Percentiles rank a stretch among this genome's conserved stretches.
Conservation (phyloP, 2,797 vertebrate species). For the Tragelaphus oryx region DNA sequence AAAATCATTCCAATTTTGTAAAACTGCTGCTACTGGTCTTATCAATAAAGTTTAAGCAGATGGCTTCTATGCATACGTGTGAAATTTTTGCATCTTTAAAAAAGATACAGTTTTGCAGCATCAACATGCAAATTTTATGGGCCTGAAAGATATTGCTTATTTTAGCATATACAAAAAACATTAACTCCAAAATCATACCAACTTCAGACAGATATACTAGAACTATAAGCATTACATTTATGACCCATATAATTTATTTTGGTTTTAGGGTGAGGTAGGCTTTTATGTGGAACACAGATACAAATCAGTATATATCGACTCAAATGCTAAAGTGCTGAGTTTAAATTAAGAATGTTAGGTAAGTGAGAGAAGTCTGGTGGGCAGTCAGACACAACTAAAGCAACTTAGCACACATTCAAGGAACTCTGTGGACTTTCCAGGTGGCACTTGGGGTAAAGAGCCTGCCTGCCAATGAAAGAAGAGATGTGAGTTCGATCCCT, state of each 20-base stretch:
- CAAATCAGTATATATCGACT: not conserved
- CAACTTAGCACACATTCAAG: not conserved
- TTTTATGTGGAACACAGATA: not conserved
- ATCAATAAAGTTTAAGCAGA: slow-evolving; percentile 81
- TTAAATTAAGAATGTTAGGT: slow-evolving; percentile 17
- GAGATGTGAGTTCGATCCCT: not conserved
- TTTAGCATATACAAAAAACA: slow-evolving; percentile 60
- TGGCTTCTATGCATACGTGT: slow-evolving; percentile 79
- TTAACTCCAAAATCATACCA: slow-evolving; percentile 32
- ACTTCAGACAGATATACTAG: slow-evolving; percentile 20
- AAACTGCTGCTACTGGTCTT: slow-evolving; percentile 70
- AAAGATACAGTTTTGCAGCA: slow-evolving; percentile 63
- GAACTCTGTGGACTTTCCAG: not conserved
- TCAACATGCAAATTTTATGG: slow-evolving; percentile 75
- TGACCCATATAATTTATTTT: slow-evolving; percentile 14
- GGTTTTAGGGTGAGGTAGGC: not conserved
- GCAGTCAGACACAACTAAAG: not conserved
- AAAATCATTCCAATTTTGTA: slow-evolving; percentile 75
- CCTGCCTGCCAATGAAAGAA: not conserved
- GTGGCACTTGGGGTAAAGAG: not conserved
- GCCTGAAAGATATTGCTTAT: slow-evolving; percentile 48
- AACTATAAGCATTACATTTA: not conserved
- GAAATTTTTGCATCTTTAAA: slow-evolving; percentile 57
- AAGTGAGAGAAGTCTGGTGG: not conserved
- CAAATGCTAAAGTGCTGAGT: slow-evolving; percentile 15